phyloP scores from a whole-genome alignment of 2,888 invertebrate genomes.

The Mythimna loreyi region DNA sequence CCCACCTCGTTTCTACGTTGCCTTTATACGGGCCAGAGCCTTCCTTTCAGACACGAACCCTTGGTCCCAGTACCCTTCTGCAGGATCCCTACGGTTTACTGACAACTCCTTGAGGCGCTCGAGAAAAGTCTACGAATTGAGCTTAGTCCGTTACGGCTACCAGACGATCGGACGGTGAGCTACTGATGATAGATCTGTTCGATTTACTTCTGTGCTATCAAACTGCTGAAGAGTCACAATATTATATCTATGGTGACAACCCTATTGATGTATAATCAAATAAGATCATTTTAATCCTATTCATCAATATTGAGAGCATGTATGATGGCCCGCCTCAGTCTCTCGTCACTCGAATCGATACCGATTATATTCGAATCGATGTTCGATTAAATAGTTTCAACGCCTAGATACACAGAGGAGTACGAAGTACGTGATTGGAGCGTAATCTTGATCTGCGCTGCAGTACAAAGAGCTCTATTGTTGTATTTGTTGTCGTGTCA shows the following conservation, averaged over 20 bases:
- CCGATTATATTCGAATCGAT: slow-evolving; percentile 20
- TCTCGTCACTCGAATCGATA: not conserved
- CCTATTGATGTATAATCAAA: slow-evolving; percentile 5
- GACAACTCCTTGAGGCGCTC: too few relatives aligned
- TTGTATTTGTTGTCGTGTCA: slow-evolving; percentile 38
- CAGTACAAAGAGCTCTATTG: slow-evolving; percentile 46
- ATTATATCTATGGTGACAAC: too few relatives aligned
- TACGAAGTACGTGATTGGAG: slow-evolving; percentile 21
- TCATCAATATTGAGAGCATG: not conserved
- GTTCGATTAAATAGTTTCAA: slow-evolving; percentile 50
- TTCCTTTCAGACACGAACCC: too few relatives aligned
- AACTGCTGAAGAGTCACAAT: not conserved
- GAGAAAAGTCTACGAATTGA: too few relatives aligned
- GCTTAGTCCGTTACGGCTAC: too few relatives aligned
- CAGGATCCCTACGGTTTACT: too few relatives aligned
- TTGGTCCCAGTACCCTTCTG: too few relatives aligned
- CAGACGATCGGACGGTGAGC: too few relatives aligned
- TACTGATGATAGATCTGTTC: too few relatives aligned
- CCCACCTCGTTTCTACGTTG: too few relatives aligned
- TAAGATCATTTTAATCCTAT: not conserved
- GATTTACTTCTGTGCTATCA: not conserved
- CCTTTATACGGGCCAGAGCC: too few relatives aligned
- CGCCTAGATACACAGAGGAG: slow-evolving; percentile 1
- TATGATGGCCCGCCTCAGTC: not conserved
- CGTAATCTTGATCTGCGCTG: slow-evolving; percentile 38